phyloP scores from a whole-genome alignment of 2,888 invertebrate genomes.

The Drosophila greeni region DNA sequence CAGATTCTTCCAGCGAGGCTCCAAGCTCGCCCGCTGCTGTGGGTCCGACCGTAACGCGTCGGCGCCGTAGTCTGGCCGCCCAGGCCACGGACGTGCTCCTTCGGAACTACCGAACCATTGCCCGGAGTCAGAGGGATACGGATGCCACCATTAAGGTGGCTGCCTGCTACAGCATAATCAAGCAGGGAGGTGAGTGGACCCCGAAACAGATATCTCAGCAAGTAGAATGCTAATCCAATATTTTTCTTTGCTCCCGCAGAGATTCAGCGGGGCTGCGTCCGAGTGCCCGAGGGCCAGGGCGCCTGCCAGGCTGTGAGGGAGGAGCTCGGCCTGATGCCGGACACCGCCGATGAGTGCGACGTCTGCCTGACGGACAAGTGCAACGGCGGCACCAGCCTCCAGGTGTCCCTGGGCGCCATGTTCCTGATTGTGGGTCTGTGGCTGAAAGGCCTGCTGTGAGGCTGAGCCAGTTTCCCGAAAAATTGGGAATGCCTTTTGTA shows the following conservation, averaged over 20 bases:
- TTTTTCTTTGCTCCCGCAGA: slow-evolving; percentile 18
- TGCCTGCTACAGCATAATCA: slow-evolving; percentile 63
- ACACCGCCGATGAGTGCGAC: slow-evolving; percentile 47
- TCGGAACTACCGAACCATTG: slow-evolving; percentile 58
- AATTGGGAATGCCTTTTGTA: slow-evolving; percentile 22
- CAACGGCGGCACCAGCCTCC: slow-evolving; percentile 58
- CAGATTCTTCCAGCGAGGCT: neutral
- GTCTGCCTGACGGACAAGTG: slow-evolving; percentile 61
- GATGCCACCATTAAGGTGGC: slow-evolving; percentile 24
- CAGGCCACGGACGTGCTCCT: slow-evolving; percentile 55
- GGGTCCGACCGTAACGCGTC: slow-evolving; percentile 4
- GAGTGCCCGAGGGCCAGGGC: slow-evolving; percentile 35
- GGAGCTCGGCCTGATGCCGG: neutral
- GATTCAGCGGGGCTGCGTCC: slow-evolving; percentile 63
- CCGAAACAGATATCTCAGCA: neutral
- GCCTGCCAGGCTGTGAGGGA: slow-evolving; percentile 53
- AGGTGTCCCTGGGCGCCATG: slow-evolving; percentile 53
- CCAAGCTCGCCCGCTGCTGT: neutral
- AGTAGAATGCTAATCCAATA: neutral
- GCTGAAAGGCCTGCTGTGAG: slow-evolving; percentile 43
- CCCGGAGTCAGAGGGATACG: slow-evolving; percentile 35
- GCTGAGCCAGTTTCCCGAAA: neutral
- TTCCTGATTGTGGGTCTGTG: slow-evolving; percentile 50
- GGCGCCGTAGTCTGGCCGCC: slow-evolving; percentile 50
- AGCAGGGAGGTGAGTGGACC: slow-evolving; percentile 42